Conservation (phyloP, 2,888 invertebrate genomes). For the Nephrotoma guestfalica region DNA sequence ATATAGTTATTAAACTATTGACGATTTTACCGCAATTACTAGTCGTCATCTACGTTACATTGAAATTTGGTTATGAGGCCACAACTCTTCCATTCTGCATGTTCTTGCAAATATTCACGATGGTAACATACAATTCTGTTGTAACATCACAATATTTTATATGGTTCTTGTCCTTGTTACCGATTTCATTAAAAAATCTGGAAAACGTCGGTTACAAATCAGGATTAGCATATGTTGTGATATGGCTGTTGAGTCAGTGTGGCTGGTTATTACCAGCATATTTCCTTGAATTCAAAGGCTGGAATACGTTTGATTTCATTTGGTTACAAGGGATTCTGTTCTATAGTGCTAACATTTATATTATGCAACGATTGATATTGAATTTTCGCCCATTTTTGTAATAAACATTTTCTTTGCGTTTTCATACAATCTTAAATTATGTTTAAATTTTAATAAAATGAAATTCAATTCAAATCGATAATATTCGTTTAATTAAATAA, state of each 20-base stretch:
- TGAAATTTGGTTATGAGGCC: conserved; percentile 49
- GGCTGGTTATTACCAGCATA: conserved; percentile 88
- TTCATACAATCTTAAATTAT: background rate
- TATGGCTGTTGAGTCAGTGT: conserved; percentile 61
- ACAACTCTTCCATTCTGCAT: conserved; percentile 70
- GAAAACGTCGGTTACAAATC: conserved; percentile 37
- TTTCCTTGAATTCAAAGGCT: conserved; percentile 74
- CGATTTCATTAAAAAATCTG: conserved; percentile 61
- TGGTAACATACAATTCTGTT: conserved; percentile 91
- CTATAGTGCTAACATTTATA: conserved; percentile 63
- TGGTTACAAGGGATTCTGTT: conserved; percentile 77
- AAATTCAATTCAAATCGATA: background rate
- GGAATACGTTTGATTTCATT: conserved; percentile 67
- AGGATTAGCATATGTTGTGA: conserved; percentile 32
- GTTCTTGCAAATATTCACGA: conserved; percentile 68
- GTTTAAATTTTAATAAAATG: background rate
- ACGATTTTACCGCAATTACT: conserved; percentile 54
- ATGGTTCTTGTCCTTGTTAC: conserved; percentile 87
- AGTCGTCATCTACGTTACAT: conserved; percentile 45
- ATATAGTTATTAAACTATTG: conserved; percentile 45
- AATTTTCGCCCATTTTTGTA: conserved; percentile 10
- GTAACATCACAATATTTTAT: conserved; percentile 95
- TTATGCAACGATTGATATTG: conserved; percentile 37
- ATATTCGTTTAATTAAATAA: background rate
- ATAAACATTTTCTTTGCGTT: background rate